Conservation (phyloP, 2,797 vertebrate species). For the Arremon brunneinucha region DNA sequence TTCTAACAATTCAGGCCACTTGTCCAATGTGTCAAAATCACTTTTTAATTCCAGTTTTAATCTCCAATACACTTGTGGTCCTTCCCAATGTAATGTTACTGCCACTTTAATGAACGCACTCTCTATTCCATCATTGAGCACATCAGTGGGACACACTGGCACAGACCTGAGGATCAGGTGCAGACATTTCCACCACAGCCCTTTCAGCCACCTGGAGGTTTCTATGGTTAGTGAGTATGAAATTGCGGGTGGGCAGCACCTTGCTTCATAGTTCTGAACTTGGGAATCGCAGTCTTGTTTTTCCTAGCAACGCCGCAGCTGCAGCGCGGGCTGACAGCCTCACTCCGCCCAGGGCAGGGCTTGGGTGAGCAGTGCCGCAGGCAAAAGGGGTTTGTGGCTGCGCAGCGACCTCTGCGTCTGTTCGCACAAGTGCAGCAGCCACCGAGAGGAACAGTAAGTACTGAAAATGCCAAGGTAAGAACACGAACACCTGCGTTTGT, state of each 20-base stretch:
- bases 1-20: neutral
- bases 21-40: neutral
- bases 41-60: neutral
- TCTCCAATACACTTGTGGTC: neutral
- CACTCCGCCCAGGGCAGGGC: neutral
- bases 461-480: neutral
- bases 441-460: neutral
- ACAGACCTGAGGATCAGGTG: neutral
- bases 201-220: neutral
- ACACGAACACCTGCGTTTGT: neutral
- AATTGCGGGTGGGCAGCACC: neutral
- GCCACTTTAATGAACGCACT: neutral
- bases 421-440: neutral
- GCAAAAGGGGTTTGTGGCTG: neutral
- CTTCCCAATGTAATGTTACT: neutral
- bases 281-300: neutral
- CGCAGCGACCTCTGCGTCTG: slow-evolving; percentile 25
- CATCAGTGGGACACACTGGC: neutral
- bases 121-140: neutral
- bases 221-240: neutral
- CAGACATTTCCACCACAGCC: neutral
- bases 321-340: neutral
- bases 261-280: neutral
- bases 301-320: neutral
- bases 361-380: neutral